Conservation (phyloP, 2,888 invertebrate genomes). For the Andrena flavipes region DNA sequence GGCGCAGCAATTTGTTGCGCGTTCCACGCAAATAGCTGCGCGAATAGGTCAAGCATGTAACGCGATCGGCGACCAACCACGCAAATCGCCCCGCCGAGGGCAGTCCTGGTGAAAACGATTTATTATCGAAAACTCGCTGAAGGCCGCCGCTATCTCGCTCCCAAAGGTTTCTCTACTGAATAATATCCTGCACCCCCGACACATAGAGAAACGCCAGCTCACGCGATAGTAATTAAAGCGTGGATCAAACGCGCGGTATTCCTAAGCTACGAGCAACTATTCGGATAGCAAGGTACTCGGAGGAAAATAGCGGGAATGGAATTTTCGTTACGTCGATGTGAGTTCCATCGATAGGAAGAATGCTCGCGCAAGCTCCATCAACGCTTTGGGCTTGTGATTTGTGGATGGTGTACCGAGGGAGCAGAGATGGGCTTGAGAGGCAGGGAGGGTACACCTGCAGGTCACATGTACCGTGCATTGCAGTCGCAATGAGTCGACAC, state of each 20-base stretch:
- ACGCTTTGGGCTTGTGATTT: not conserved
- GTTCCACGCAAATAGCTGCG: slow-evolving; percentile 65
- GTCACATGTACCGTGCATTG: not conserved
- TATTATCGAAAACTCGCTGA: slow-evolving; percentile 48
- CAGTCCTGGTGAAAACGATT: slow-evolving; percentile 44
- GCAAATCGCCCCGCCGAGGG: slow-evolving; percentile 10
- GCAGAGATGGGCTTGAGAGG: not conserved
- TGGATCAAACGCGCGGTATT: slow-evolving; percentile 11
- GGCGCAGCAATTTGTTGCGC: slow-evolving; percentile 66
- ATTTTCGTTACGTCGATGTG: slow-evolving; percentile 13
- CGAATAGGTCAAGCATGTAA: slow-evolving; percentile 60
- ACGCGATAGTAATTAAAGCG: slow-evolving; percentile 39
- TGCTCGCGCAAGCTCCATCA: not conserved
- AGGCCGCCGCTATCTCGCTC: slow-evolving; percentile 8
- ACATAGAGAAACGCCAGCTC: slow-evolving; percentile 21
- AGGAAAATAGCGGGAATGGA: not conserved
- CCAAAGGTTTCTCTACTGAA: slow-evolving; percentile 24
- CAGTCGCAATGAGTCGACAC: not conserved
- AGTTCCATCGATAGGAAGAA: slow-evolving; percentile 9
- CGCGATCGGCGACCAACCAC: slow-evolving; percentile 19
- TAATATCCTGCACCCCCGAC: not conserved
- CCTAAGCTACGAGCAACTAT: not conserved
- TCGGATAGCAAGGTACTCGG: not conserved
- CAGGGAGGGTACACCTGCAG: not conserved
- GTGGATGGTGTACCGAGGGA: not conserved